Evolutionary conservation across 2,113 vertebrate species (phyloP).

Genomic region (Chrysemys picta): DNA sequence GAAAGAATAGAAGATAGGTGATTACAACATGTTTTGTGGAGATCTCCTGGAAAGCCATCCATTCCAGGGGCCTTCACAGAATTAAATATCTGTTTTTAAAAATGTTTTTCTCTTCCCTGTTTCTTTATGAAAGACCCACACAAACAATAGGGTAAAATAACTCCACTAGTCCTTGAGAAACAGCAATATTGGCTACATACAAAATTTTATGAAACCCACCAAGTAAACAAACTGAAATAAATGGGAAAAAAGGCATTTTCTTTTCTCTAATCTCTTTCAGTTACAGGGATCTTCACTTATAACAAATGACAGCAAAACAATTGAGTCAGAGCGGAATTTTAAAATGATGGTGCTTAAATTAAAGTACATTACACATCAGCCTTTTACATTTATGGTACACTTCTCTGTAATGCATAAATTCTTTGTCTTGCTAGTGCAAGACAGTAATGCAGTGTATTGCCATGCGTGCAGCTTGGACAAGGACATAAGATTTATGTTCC

Average conservation of each 20-base stretch:
- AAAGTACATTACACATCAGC: not conserved
- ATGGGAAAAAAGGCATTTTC: constrained; percentile 41
- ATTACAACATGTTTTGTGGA: not conserved
- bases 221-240: constrained; percentile 62
- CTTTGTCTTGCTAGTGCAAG: not conserved
- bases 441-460: not conserved
- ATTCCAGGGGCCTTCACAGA: not conserved
- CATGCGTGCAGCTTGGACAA: not conserved
- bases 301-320: not conserved
- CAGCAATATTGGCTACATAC: constrained; percentile 4
- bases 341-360: not conserved
- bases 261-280: constrained; percentile 17
- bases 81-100: not conserved
- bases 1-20: not conserved
- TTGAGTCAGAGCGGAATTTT: not conserved
- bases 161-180: constrained; percentile 49
- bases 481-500: not conserved
- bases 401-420: not conserved
- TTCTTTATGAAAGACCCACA: constrained; percentile 49
- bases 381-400: not conserved
- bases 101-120: constrained; percentile 37
- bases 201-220: constrained; percentile 52
- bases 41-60: not conserved
- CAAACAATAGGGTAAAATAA: constrained; percentile 60
- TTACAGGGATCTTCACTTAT: constrained; percentile 6